These are phyloP conservation scores for Salticus scenicus DNA, from an alignment of 2,888 invertebrate species.

Conservation along the genomic window DNA sequence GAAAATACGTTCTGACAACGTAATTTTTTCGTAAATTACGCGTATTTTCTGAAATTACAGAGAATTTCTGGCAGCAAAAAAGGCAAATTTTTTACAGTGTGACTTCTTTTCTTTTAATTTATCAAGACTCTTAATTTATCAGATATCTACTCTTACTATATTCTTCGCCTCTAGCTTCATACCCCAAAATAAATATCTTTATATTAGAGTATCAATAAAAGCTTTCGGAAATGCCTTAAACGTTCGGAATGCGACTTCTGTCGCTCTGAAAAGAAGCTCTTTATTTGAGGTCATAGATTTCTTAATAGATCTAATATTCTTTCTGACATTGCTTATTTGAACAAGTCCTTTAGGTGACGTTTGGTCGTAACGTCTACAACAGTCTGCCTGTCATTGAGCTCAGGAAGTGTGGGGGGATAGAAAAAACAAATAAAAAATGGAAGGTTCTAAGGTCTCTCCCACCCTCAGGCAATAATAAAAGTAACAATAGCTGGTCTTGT, in stretches of 20 bases:
- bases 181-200: not conserved
- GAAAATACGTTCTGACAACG: no score
- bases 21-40: no score
- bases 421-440: not conserved
- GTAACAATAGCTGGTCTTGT: constrained; percentile 12
- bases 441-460: not conserved
- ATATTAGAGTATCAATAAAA: not conserved
- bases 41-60: no score
- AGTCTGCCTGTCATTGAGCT: not conserved
- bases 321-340: constrained; percentile 12
- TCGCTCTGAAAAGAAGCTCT: not conserved
- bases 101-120: no score
- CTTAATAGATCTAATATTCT: not conserved
- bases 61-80: no score
- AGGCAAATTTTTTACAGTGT: no score
- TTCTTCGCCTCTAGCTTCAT: no score
- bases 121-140: no score
- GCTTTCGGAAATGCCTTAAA: not conserved
- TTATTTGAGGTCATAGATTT: not conserved
- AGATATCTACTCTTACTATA: no score
- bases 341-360: constrained; percentile 5
- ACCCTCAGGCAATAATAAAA: constrained; percentile 6
- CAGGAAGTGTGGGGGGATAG: not conserved
- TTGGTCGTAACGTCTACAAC: not conserved
- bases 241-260: not conserved